Evolutionary conservation across 2,113 vertebrate species (phyloP).

Genomic region (Dendrocopos noguchii): DNA sequence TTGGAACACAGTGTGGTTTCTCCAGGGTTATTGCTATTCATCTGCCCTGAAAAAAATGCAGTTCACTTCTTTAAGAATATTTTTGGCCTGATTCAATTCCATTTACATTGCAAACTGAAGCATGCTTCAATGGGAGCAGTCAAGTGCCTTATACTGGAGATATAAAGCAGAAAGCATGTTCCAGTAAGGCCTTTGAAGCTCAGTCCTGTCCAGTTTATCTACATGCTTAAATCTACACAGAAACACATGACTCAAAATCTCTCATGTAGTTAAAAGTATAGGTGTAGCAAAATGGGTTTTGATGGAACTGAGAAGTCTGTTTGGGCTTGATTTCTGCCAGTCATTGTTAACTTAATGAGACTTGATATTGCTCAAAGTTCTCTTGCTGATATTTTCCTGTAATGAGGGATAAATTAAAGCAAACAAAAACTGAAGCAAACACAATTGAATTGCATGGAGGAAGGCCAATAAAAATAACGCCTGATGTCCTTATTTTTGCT

Average conservation of each 20-base stretch:
- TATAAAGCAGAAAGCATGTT: accelerated
- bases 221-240: neutral
- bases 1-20: neutral
- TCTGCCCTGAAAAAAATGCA: neutral
- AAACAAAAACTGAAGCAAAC: slow-evolving; percentile 31
- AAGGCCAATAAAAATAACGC: slow-evolving; percentile 26
- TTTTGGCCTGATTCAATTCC: neutral
- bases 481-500: neutral
- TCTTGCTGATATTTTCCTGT: slow-evolving; percentile 6
- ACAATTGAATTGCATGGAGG: neutral
- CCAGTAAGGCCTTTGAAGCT: neutral
- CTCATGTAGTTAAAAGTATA: neutral
- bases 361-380: neutral
- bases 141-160: neutral
- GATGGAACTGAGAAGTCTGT: neutral
- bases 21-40: neutral
- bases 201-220: neutral
- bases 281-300: neutral
- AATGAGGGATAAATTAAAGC: slow-evolving; percentile 43
- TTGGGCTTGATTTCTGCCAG: neutral
- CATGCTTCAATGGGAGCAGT: neutral
- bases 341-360: neutral
- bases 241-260: neutral
- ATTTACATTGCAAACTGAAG: neutral
- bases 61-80: neutral